Base-by-base conservation (phyloP, 2,888 invertebrate genomes). In the Rhabditophanes sp. region DNA sequence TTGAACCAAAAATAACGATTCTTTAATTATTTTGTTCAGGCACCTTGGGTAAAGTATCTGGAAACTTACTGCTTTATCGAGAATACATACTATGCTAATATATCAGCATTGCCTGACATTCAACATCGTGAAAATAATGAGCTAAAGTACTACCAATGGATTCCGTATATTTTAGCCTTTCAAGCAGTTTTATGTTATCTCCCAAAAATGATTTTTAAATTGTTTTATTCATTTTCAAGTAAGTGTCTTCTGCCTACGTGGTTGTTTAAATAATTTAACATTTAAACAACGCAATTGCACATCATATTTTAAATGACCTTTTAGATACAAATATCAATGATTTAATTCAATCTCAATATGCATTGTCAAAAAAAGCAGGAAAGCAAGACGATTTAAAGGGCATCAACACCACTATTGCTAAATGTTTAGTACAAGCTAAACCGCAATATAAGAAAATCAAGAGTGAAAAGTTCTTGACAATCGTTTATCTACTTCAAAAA, bases 401-500 rank as follows among this genome's bases (percentile, higher is more conserved):
- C n/a, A n/a, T n/a, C n/a, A n/a, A n/a, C n/a, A n/a, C n/a, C n/a
- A n/a, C n/a, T n/a, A n/a, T n/a, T n/a, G n/a, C n/a, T n/a, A n/a
- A n/a, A n/a, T n/a, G n/a, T n/a, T n/a, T n/a, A n/a, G n/a, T n/a
- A n/a, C n/a, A n/a, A n/a, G n/a, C n/a, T n/a, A n/a, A n/a, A n/a
- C n/a, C n/a, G n/a, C n/a, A n/a, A n/a, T n/a, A n/a, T n/a, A n/a
- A n/a, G n/a, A n/a, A n/a, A n/a, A n/a, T n/a, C n/a, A n/a, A n/a
- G n/a, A n/a, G n/a, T n/a, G n/a, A n/a, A n/a, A n/a, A 38, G 32
- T 65, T 60, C 40, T 42, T 67, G 19, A 49, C 57, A 2, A 32
- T 32, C 6, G 42, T 65, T 21, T 66, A 66, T 42, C 30, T 65
- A n/a, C 23, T 54, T 30, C 48, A 51, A 43, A 67, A 66, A 37